phyloP scores from a whole-genome alignment of 2,888 invertebrate genomes.

The Corbicula japonica region DNA sequence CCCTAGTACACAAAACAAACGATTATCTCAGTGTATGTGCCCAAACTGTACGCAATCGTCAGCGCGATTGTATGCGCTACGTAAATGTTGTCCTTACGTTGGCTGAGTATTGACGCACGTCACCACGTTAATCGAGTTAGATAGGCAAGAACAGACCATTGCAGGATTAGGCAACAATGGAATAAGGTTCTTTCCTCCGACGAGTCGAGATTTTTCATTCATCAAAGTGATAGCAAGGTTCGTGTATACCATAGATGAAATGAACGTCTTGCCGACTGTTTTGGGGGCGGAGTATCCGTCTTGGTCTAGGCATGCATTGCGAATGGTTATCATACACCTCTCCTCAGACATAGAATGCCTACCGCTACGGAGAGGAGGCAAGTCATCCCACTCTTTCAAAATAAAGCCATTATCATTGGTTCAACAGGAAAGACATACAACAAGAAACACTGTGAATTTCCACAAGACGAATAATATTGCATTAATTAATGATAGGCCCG shows the following conservation, averaged over 20 bases:
- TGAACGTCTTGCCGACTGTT: constrained; percentile 33
- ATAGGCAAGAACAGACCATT: constrained; percentile 25
- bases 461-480: background rate
- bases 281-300: constrained; percentile 15
- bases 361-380: background rate
- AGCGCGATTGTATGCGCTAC: no score
- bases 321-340: background rate
- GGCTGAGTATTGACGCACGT: constrained; percentile 34
- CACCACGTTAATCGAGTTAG: constrained; percentile 16
- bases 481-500: no score
- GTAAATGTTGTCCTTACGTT: constrained; percentile 28
- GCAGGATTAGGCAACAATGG: constrained; percentile 26
- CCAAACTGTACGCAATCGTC: no score
- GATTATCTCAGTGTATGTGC: no score
- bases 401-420: background rate
- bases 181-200: constrained; percentile 41
- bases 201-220: constrained; percentile 27
- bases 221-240: constrained; percentile 28
- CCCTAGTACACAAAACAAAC: no score
- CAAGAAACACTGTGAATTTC: no score
- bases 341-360: background rate
- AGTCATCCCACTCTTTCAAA: constrained; percentile 10
- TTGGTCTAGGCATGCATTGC: constrained; percentile 33
- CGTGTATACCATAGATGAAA: constrained; percentile 31
- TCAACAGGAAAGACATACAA: no score